These are phyloP conservation scores for Dyspetes luteomarginatus DNA, from an alignment of 2,888 invertebrate genomes.

Conservation along the genomic window DNA sequence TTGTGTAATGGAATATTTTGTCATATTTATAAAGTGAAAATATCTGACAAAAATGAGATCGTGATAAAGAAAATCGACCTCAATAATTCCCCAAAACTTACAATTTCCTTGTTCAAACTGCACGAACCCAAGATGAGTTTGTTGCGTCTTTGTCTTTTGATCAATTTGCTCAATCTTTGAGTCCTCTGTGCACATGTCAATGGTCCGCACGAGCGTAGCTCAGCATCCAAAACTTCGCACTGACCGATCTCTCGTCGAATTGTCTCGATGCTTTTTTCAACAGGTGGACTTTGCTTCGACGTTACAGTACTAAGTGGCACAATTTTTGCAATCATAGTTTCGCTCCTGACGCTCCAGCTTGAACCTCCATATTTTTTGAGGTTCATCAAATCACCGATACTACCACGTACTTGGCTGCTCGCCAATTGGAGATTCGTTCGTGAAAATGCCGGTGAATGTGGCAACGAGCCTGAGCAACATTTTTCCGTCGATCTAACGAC, in stretches of 20 bases:
- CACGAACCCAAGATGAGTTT: constrained; percentile 80
- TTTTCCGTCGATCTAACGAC: constrained; percentile 84
- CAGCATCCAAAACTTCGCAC: constrained; percentile 61
- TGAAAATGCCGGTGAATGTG: constrained; percentile 85
- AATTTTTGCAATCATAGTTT: constrained; percentile 88
- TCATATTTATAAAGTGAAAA: too few relatives aligned
- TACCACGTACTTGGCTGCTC: constrained; percentile 83
- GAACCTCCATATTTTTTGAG: constrained; percentile 89
- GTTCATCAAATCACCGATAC: constrained; percentile 93
- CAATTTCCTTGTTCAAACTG: constrained; percentile 62
- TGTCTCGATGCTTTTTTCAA: constrained; percentile 73
- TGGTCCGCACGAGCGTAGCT: constrained; percentile 83
- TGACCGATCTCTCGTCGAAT: constrained; percentile 65
- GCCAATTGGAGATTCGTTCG: constrained; percentile 82
- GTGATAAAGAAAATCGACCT: not conserved
- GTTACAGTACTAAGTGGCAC: constrained; percentile 90
- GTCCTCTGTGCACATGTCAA: constrained; percentile 89
- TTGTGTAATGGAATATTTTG: too few relatives aligned
- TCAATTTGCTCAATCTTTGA: constrained; percentile 87
- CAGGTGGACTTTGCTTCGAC: constrained; percentile 84
- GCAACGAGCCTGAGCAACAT: constrained; percentile 83
- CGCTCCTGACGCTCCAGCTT: constrained; percentile 89
- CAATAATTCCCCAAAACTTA: constrained; percentile 58
- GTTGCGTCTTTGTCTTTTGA: constrained; percentile 87
- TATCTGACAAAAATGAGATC: too few relatives aligned